Evolutionary conservation across 2,113 vertebrate genomes (phyloP), one percentile per base, ranked within the genome.

Genomic region (Nannobrachium achirus): DNA sequence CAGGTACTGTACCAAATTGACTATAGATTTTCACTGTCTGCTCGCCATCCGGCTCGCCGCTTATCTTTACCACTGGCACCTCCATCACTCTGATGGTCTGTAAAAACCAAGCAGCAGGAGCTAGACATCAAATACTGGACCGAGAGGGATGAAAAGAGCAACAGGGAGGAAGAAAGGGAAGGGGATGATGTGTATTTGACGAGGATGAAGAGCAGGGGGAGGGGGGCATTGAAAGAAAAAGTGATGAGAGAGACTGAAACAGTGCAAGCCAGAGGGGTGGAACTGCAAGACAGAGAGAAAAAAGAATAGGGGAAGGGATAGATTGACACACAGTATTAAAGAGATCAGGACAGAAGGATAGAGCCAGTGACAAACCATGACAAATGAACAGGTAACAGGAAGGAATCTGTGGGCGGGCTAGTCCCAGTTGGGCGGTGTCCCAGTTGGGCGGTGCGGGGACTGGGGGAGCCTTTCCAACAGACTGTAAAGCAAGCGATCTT

Each of bases 41-140:
- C 87, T 97, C 83, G 0, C 77, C 92, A 86, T 93, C 94, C 69
- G 91, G 91, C 85, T 93, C 92, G 90, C 90, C 93, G 94, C 95
- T 92, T 91, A 97, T 95, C 95, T 96, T 98, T 95, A 98, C 93
- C 92, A 99, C 94, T n/a, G 95, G 96, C 76, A 98, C 96, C 92
- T 99, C 97, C 96, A 98, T 98, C 93, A 96, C 89, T 91, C 89
- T 95, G 94, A 98, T 66, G 77, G 90, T 95, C 96, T 98, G 95
- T 85, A 91, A 92, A 94, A 95, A 91, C 91, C 86, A 93, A 95
- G 74, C 87, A 93, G 57, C 63, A 79, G 13, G 56, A 79, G 57
- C 40, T 56, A 90, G 89, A 74, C 19, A 66, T 91, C 79, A 90
- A 70, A 87, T 38, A 73, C 33, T 61, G 53, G 38, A 81, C 70